These are phyloP conservation scores for Hipposideros armiger DNA, from an alignment of 2,113 vertebrate genomes.

Conservation along the genomic window DNA sequence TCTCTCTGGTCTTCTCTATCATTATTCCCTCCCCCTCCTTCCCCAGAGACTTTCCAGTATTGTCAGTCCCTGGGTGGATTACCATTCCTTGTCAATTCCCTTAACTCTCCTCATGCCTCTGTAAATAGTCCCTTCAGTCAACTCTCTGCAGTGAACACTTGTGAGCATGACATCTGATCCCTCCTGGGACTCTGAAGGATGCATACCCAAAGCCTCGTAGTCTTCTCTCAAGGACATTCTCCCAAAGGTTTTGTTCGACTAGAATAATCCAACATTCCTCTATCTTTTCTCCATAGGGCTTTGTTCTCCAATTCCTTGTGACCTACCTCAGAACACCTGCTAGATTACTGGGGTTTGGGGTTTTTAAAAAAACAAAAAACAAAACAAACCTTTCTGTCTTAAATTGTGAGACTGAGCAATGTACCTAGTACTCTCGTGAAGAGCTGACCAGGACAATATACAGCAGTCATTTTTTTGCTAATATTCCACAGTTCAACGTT, in stretches of 20 bases:
- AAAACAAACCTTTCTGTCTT: neutral
- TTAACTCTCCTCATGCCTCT: neutral
- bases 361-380: neutral
- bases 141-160: neutral
- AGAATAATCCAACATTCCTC: constrained; percentile 33
- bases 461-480: constrained; percentile 1
- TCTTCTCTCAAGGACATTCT: neutral
- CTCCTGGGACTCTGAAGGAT: neutral
- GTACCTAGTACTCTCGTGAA: neutral
- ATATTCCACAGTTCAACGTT: neutral
- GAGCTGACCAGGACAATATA: neutral
- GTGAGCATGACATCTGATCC: neutral
- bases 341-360: neutral
- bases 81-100: neutral
- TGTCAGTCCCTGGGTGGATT: neutral
- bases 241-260: neutral
- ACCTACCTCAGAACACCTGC: neutral
- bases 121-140: constrained; percentile 38
- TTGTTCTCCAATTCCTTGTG: constrained; percentile 43
- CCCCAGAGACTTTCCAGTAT: neutral
- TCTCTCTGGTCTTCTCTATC: neutral
- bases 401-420: neutral
- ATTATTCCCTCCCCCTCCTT: neutral
- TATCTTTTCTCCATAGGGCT: neutral
- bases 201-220: neutral